These are phyloP conservation scores for Druceiella hillmani DNA, from an alignment of 2,888 invertebrate species.

Conservation along the genomic window DNA sequence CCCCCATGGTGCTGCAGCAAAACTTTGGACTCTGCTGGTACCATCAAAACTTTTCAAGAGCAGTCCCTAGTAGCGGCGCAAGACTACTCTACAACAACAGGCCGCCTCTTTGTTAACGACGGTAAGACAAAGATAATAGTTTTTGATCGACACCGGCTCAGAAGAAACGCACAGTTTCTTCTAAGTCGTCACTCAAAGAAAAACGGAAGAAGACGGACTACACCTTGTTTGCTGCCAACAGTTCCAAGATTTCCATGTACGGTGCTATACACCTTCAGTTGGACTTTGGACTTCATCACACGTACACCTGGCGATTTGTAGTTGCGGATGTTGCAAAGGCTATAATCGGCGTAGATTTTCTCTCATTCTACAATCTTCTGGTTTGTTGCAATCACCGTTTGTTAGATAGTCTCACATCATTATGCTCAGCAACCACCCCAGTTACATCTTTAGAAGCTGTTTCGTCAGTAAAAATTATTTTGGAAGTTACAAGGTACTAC, in stretches of 20 bases:
- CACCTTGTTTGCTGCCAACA: conserved; percentile 29
- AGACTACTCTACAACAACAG: conserved; percentile 19
- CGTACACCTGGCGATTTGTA: conserved; percentile 28
- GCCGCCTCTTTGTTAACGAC: conserved; percentile 26
- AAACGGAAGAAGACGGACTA: conserved; percentile 21
- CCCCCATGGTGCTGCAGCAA: no score
- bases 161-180: conserved; percentile 24
- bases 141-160: no score
- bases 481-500: conserved; percentile 10
- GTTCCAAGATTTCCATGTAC: conserved; percentile 27
- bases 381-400: conserved; percentile 26
- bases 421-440: conserved; percentile 5
- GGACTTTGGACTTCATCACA: conserved; percentile 27
- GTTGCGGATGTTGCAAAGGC: conserved; percentile 29
- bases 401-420: conserved; percentile 17
- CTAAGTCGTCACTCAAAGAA: conserved; percentile 17
- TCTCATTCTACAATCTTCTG: conserved; percentile 27
- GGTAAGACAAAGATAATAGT: conserved; percentile 20
- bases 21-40: no score
- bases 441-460: not conserved
- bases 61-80: conserved; percentile 26
- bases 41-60: no score
- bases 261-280: conserved; percentile 23
- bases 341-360: conserved; percentile 30
- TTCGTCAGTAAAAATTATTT: not conserved